Evolutionary conservation across 2,113 vertebrate species (phyloP).

Genomic region (Turnix velox): DNA sequence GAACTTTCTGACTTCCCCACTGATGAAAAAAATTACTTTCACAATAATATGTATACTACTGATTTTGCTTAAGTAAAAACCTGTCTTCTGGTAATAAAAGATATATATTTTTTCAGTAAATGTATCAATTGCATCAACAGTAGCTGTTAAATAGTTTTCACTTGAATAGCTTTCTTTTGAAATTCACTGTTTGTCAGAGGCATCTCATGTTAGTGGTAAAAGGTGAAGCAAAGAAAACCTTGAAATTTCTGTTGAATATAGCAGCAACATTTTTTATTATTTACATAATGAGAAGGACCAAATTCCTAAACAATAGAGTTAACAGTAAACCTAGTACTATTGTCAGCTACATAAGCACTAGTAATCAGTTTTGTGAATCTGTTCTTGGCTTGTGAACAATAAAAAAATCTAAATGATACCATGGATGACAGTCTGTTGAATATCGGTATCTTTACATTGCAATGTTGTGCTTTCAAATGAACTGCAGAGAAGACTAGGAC

Average conservation of each 20-base stretch:
- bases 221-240: neutral
- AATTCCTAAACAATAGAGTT: neutral
- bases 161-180: neutral
- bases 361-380: neutral
- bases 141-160: neutral
- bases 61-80: neutral
- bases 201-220: neutral
- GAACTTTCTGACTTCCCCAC: neutral
- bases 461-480: constrained; percentile 26
- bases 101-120: neutral
- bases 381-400: constrained; percentile 23
- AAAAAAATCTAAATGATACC: too few species aligned
- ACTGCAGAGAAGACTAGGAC: constrained; percentile 42
- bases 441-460: too few species aligned
- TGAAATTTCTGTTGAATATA: neutral
- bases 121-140: neutral
- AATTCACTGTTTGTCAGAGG: neutral
- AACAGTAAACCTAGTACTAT: neutral
- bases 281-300: neutral
- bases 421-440: too few species aligned
- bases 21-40: neutral
- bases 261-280: neutral
- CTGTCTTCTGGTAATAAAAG: neutral
- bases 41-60: neutral
- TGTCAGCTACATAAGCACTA: neutral